Percentiles rank a stretch among this genome's conserved stretches.
Conservation (phyloP, 1,140 invertebrate species). For the Metopolophium dirhodum region DNA sequence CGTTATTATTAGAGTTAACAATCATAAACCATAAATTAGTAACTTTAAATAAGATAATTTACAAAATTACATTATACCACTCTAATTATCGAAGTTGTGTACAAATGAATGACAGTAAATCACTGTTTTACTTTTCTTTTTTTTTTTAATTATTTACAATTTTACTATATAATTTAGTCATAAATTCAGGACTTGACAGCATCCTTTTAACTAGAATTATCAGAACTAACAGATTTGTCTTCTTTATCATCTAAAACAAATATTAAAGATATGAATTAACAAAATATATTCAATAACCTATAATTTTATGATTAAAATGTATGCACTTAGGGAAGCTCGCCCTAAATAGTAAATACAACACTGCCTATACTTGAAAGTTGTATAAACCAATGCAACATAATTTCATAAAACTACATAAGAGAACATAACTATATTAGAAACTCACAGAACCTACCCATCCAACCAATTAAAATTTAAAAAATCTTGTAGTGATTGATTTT, state of each 20-base stretch:
- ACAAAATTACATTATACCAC: conserved; percentile 52
- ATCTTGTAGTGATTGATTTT: not conserved
- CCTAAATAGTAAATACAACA: not conserved
- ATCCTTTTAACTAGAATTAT: conserved; percentile 54
- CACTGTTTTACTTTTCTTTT: conserved; percentile 11
- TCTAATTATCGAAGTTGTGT: conserved; percentile 7
- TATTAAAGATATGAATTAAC: not conserved
- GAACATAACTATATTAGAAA: not conserved
- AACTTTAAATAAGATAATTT: conserved; percentile 37
- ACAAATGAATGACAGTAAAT: conserved; percentile 28
- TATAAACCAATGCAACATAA: not conserved
- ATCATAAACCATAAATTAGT: conserved; percentile 44
- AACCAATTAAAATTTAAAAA: not conserved
- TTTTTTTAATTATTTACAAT: conserved; percentile 34
- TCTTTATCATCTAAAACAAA: conserved; percentile 54
- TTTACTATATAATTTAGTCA: not conserved
- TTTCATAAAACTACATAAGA: not conserved
- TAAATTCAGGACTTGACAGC: conserved; percentile 38
- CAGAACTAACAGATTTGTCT: conserved; percentile 54
- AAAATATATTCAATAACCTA: not conserved
- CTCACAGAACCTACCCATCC: not conserved
- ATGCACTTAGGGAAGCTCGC: not conserved
- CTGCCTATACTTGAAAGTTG: not conserved
- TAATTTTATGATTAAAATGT: not conserved
- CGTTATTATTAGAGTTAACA: conserved; percentile 37